Evolutionary conservation across 2,797 vertebrate genomes (phyloP), one percentile per base, ranked within the genome.

Genomic region (Neoniphon sammara): DNA sequence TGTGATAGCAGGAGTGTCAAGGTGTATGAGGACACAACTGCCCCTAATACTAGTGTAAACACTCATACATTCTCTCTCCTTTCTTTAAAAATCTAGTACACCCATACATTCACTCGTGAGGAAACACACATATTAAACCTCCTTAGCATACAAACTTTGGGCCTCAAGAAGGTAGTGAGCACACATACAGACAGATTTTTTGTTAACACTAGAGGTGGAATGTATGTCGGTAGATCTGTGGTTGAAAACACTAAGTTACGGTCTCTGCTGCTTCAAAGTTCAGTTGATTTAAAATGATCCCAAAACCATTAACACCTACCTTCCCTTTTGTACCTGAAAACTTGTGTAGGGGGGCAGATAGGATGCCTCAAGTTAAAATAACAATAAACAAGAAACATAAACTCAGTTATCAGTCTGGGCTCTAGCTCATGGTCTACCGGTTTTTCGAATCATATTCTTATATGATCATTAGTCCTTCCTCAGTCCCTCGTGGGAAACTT

Each of bases 201-300:
- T 20, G 34, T 61, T 56, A 54, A 65, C 64, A 74, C 46, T 60
- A 68, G 34, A 58, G 53, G 89, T 91, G 92, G 91, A 93, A 93
- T 92, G 92, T 90, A 87, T 71, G 87, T 90, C 70, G 67, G 68
- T 84, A 60, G 17, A 53, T 82, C 77, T 75, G 84, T 72, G 78
- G 56, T 70, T 82, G 64, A 83, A 85, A 89, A 90, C 92, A 92
- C 90, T 54, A 82, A 89, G 91, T 92, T 89, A 66, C 85, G 88
- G 92, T 91, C 92, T 89, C 83, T 90, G 89, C 87, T 89, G 88
- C 75, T 91, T 85, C 63, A 69, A 88, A 80, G 75, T 81, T 89
- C 20, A 84, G 61, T 27, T 78, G 49, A 46, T 85, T 75, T 70
- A 69, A 88, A 89, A 88, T 91, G 86, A 89, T 92, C 91, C 89